These are phyloP conservation scores for Merodon equestris DNA, from an alignment of 2,888 invertebrate species.

Conservation along the genomic window DNA sequence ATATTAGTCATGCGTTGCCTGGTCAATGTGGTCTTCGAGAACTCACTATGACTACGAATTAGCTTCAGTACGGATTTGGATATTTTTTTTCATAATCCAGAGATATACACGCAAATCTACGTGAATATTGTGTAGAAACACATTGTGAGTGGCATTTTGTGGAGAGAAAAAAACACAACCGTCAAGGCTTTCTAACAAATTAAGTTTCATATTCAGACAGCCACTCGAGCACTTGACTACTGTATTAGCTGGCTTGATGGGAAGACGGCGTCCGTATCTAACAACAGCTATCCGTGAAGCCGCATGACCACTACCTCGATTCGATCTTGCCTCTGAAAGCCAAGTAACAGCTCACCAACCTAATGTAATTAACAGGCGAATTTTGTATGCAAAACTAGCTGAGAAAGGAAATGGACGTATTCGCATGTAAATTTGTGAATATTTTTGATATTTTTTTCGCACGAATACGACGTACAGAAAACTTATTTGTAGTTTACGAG, in stretches of 20 bases:
- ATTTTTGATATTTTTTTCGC: too few relatives aligned
- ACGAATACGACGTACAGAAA: too few relatives aligned
- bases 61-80: slow-evolving; percentile 8
- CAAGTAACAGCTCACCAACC: slow-evolving; percentile 13
- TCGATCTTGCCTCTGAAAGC: slow-evolving; percentile 21
- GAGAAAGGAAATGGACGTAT: too few relatives aligned
- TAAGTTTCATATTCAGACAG: slow-evolving; percentile 24
- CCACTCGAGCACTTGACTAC: not conserved
- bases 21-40: not conserved
- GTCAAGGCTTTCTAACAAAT: slow-evolving; percentile 18
- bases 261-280: slow-evolving; percentile 3
- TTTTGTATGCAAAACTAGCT: too few relatives aligned
- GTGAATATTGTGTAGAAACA: too few relatives aligned
- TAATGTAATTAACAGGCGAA: not conserved
- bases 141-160: too few relatives aligned
- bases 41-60: slow-evolving; percentile 1
- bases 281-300: too few relatives aligned
- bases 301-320: slow-evolving; percentile 1
- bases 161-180: too few relatives aligned
- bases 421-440: not conserved
- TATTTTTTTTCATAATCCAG: too few relatives aligned
- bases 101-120: too few relatives aligned
- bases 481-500: too few relatives aligned
- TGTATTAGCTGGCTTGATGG: not conserved
- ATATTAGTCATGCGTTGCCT: slow-evolving; percentile 26